These are phyloP conservation scores for Volucella zonaria DNA, from an alignment of 2,888 invertebrate species.

Conservation along the genomic window DNA sequence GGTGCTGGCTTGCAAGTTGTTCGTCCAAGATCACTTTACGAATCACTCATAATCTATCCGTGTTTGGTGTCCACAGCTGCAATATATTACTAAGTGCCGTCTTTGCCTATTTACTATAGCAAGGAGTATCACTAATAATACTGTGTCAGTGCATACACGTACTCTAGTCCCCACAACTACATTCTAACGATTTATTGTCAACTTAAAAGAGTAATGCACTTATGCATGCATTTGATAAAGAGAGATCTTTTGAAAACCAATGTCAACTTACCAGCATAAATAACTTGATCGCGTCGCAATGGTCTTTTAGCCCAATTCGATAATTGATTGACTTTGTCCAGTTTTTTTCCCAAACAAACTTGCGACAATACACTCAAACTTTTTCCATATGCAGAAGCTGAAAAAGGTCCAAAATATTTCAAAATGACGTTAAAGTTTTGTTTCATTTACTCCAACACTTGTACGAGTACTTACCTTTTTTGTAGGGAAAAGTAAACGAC, in stretches of 20 bases:
- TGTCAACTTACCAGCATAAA: slow-evolving; percentile 86
- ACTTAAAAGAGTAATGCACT: not conserved
- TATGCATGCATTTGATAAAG: not conserved
- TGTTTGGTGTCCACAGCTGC: too few species aligned
- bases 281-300: slow-evolving; percentile 89
- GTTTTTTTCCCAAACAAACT: slow-evolving; percentile 88
- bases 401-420: not conserved
- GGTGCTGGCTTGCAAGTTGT: too few species aligned
- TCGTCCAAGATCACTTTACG: too few species aligned
- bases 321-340: slow-evolving; percentile 95
- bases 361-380: slow-evolving; percentile 90
- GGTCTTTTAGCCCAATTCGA: slow-evolving; percentile 95
- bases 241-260: not conserved
- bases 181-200: not conserved
- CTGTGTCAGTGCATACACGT: too few species aligned
- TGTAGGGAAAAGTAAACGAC: slow-evolving; percentile 84
- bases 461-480: slow-evolving; percentile 81
- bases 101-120: too few species aligned
- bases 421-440: not conserved
- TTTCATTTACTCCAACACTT: too few species aligned
- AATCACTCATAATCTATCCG: too few species aligned
- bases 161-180: too few species aligned
- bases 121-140: too few species aligned
- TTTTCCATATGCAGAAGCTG: slow-evolving; percentile 84
- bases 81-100: too few species aligned